Evolutionary conservation across 2,888 invertebrate genomes (phyloP), one percentile per base, ranked within the genome.

Genomic region (Cinara cedri): DNA sequence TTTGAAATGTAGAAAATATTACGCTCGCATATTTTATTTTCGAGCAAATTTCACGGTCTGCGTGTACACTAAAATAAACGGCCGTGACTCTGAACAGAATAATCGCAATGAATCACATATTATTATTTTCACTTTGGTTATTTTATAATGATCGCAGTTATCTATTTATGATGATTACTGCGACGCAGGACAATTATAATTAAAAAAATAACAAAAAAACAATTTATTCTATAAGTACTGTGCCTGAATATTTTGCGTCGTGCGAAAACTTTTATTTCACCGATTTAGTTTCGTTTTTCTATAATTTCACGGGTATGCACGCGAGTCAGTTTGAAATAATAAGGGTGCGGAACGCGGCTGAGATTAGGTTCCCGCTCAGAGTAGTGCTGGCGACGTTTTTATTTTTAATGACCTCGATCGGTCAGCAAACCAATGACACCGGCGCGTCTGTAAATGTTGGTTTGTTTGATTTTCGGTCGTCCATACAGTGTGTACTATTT

Each of bases 51-150:
- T 26, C 55, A 68, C 57, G 57, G 55, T 76, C 13, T 1, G 74
- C 54, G 6, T 26, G 6, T 14, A 54, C 8, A 19, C 19, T 26
- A 19, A 68, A 76, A 76, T 16, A 14, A 76, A 76, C 14, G 57
- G 14, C 76, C 76, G 26, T 76, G 68, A 76, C 68, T 68, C 11
- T 68, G 68, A 42, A 68, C 8, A n/a, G 46, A 19, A 49, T 49
- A 26, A 51, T 68, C 8, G n/a, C 68, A 26, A 51, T 21, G 14
- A 19, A 49, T 34, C 34, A 34, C 34, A 34, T 34, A 34, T 34
- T 34, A 4, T 34, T 34, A 13, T 72, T 57, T 44, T 66, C 46
- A 24, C 16, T 57, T 21, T 44, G 42, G 6, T 19, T 19, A 3
- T 65, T 21, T 14, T 21, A 34, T 72, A 46, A 1, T 6, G 57